A percentile compares a stretch with the other conserved stretches of the same genome.
Evolutionary conservation across 1,140 invertebrate species (phyloP).

Genomic region (Ceratosolen fusciceps): DNA sequence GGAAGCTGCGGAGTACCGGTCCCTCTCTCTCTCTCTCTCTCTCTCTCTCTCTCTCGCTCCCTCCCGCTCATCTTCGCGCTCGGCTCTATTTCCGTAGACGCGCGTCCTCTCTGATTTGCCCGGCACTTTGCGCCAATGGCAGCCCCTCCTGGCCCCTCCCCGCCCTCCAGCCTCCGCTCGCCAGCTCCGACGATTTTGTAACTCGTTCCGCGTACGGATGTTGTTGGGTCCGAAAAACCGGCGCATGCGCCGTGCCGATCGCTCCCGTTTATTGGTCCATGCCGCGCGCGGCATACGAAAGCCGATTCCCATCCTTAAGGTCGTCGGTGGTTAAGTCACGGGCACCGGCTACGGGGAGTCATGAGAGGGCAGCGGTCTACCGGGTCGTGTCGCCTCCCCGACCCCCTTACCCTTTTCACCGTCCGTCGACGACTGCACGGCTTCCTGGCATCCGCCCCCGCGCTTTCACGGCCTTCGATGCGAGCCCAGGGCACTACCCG

Average conservation of each 20-base stretch:
- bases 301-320: background rate
- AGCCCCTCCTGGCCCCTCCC: background rate
- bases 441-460: background rate
- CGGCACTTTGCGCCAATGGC: conserved; percentile 1
- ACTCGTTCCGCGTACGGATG: background rate
- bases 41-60: background rate
- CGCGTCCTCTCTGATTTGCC: conserved; percentile 1
- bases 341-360: background rate
- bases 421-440: background rate
- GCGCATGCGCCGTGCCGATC: background rate
- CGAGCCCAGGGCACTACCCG: too few relatives aligned
- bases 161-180: background rate
- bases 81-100: conserved; percentile 15
- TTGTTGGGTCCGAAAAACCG: background rate
- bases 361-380: background rate
- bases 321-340: background rate
- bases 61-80: background rate
- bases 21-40: background rate
- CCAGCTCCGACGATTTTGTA: background rate
- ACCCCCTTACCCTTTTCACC: background rate
- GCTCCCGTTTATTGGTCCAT: background rate
- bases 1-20: too few relatives aligned
- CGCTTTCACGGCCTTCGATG: too few relatives aligned
- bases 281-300: conserved; percentile 16
- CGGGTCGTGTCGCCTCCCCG: background rate